Evolutionary conservation across 2,113 vertebrate species (phyloP), one percentile per base, ranked within the genome.

Genomic region (Pachyramphus minor): DNA sequence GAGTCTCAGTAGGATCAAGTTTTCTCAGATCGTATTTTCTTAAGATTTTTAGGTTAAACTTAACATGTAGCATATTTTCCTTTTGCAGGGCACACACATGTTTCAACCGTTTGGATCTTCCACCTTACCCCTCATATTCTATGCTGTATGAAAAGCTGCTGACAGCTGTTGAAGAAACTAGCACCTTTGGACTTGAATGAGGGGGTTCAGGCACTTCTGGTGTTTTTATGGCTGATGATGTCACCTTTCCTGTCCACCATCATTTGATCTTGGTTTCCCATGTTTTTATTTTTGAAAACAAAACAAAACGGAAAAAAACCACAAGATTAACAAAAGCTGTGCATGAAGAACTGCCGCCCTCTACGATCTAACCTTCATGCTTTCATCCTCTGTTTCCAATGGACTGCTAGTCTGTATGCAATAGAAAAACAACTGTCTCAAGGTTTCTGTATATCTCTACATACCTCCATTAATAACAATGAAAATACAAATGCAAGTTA

Each of bases 111-210:
- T 96, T 99, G 97, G 99, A 99, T 98, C 98, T 99, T 92, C 99
- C 99, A 85, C 98, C 99, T 2, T 99, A 99, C 94, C 99, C 99
- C 14, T 99, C 99, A 0, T 99, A 99, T 98, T 98, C 99, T 80
- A 99, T 99, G 98, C 97, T 99, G 67, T 99, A 99, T 58, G 99
- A 99, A 95, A 99, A 99, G 96, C 96, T 99, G 85, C 97, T 99
- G 91, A 98, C 98, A 35, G 99, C 99, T 33, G 99, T 99, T 96
- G 99, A 99, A 98, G 99, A 99, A 98, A 99, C 99, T 84, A 99
- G 99, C 97, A 99, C 99, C 24, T 99, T 99, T 97, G 99, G 99
- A 96, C 98, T 99, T 93, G 99, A 99, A 97, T 99, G 97, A 99
- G 93, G 86, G 88, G 45, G 52, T 94, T 89, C 91, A 94, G 91